A percentile compares a stretch with the other conserved stretches of the same genome.
phyloP scores from a whole-genome alignment of 1,140 invertebrate species.

The Heterodera carotae region DNA sequence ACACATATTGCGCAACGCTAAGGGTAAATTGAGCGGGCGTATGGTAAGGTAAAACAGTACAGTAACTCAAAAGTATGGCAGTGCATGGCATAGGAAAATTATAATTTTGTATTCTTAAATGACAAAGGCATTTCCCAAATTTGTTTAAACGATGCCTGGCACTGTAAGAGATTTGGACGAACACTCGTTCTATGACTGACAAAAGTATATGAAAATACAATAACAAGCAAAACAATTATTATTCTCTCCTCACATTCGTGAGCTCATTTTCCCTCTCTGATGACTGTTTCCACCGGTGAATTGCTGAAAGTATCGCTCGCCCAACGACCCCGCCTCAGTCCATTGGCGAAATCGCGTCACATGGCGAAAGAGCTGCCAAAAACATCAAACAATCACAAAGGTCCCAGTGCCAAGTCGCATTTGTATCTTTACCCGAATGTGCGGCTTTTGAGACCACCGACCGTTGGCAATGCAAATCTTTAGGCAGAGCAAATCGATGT shows the following conservation, averaged over 20 bases:
- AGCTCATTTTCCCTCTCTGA: conserved; percentile 13
- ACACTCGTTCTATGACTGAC: too few species aligned
- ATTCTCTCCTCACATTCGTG: neutral
- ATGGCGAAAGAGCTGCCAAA: conserved; percentile 49
- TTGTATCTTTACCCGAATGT: conserved; percentile 40
- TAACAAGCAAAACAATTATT: too few species aligned
- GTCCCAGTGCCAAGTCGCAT: neutral
- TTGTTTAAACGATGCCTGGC: too few species aligned
- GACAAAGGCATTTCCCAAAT: too few species aligned
- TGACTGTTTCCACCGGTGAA: conserved; percentile 41
- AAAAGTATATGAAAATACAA: too few species aligned
- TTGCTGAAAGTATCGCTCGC: conserved; percentile 61
- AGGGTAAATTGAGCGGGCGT: too few species aligned
- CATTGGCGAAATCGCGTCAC: conserved; percentile 62
- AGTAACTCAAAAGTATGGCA: too few species aligned
- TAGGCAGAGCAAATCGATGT: conserved; percentile 58
- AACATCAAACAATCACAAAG: neutral
- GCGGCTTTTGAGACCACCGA: conserved; percentile 59
- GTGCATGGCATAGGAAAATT: too few species aligned
- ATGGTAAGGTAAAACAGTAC: too few species aligned
- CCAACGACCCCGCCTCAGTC: conserved; percentile 56
- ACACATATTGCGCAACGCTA: neutral
- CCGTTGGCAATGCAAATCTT: conserved; percentile 48
- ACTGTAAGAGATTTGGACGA: too few species aligned
- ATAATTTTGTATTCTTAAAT: too few species aligned